Conservation (phyloP, 92 coral and sea anemone genomes). For the Porites evermanni region DNA sequence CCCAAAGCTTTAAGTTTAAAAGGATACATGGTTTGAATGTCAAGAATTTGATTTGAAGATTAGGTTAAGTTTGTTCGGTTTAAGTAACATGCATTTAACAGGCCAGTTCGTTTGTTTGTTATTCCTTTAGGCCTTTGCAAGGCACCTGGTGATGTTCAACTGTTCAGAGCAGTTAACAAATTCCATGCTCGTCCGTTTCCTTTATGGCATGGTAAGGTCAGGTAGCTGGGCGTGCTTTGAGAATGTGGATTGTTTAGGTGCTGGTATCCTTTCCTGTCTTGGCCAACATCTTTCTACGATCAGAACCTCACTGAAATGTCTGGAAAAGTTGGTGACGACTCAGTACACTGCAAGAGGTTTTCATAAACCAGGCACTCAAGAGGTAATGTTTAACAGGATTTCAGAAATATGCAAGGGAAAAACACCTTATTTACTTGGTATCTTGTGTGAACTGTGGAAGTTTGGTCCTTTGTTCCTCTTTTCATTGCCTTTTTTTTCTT, state of each 20-base stretch:
- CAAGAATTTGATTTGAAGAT: too few relatives aligned
- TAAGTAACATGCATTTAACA: neutral
- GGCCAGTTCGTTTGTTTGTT: neutral
- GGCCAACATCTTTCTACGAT: constrained; percentile 85
- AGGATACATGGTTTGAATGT: too few relatives aligned
- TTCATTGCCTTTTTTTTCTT: neutral
- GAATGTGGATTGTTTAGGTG: constrained; percentile 71
- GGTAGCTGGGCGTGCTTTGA: constrained; percentile 98
- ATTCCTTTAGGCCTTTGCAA: constrained; percentile 78
- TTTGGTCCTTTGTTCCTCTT: too few relatives aligned
- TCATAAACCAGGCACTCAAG: constrained; percentile 17
- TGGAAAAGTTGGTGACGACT: constrained; percentile 56
- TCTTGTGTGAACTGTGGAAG: too few relatives aligned
- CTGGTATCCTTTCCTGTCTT: constrained; percentile 77
- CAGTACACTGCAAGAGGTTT: constrained; percentile 75
- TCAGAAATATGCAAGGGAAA: neutral
- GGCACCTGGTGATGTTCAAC: constrained; percentile 87
- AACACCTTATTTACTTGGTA: too few relatives aligned
- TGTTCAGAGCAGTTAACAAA: constrained; percentile 77
- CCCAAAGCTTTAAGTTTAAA: too few relatives aligned
- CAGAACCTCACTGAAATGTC: constrained; percentile 61
- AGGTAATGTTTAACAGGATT: neutral
- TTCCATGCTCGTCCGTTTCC: constrained; percentile 69
- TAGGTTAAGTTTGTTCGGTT: too few relatives aligned
- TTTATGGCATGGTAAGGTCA: constrained; percentile 81